These are phyloP conservation scores for Amphipoea lucens DNA, from an alignment of 2,888 invertebrate species.

Conservation along the genomic window DNA sequence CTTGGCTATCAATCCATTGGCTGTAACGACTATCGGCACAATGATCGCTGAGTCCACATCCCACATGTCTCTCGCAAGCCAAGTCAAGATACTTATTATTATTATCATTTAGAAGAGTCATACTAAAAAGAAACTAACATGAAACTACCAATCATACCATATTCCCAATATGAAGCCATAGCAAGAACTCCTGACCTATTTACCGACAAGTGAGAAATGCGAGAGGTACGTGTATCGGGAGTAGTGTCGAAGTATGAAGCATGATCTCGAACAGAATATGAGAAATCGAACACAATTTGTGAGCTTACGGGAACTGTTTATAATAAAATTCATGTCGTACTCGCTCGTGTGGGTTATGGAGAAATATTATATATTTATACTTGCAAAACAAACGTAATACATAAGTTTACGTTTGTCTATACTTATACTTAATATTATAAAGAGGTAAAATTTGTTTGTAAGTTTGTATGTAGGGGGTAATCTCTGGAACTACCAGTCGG, in stretches of 20 bases:
- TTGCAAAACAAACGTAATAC: neutral
- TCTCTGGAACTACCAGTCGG: too few species aligned
- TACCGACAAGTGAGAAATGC: constrained; percentile 54
- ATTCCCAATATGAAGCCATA: constrained; percentile 25
- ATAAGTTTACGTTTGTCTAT: neutral
- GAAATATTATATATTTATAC: neutral
- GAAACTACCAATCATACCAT: neutral
- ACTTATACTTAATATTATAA: neutral
- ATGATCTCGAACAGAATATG: constrained; percentile 44
- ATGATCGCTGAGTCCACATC: too few species aligned
- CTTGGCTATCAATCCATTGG: too few species aligned
- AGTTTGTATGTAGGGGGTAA: too few species aligned
- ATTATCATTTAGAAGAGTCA: neutral
- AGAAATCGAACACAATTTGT: constrained; percentile 45
- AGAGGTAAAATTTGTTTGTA: too few species aligned
- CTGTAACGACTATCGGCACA: too few species aligned
- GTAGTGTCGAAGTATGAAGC: constrained; percentile 34
- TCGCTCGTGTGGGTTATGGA: neutral
- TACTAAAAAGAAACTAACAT: neutral
- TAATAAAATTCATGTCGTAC: constrained; percentile 21
- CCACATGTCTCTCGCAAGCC: too few species aligned
- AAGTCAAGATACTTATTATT: too few species aligned
- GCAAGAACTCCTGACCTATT: constrained; percentile 54
- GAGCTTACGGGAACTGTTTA: constrained; percentile 34
- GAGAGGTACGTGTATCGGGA: constrained; percentile 43